Percentiles rank a stretch among this genome's conserved stretches.
phyloP scores from a whole-genome alignment of 2,797 vertebrate genomes.

The Lepus oiostolus region DNA sequence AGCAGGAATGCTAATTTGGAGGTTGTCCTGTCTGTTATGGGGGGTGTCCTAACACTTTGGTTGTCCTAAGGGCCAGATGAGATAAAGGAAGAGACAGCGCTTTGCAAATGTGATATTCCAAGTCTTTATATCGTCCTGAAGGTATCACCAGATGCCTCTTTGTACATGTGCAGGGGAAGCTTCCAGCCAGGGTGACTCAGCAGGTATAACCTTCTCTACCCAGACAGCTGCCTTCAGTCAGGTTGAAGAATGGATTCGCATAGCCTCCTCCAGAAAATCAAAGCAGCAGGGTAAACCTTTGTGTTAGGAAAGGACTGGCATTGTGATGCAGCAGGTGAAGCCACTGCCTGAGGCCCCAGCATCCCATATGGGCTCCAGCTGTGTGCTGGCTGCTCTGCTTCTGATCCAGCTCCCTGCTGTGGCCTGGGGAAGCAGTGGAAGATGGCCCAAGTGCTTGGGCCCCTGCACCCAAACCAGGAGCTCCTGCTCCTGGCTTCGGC shows the following conservation, averaged over 20 bases:
- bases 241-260: background rate
- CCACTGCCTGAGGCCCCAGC: too few relatives aligned
- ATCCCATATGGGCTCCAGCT: too few relatives aligned
- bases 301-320: background rate
- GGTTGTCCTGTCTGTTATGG: background rate
- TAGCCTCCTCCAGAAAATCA: background rate
- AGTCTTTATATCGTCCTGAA: background rate
- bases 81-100: slow-evolving; percentile 44
- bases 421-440: too few relatives aligned
- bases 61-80: background rate
- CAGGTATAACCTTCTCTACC: background rate
- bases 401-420: too few relatives aligned
- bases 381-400: too few relatives aligned
- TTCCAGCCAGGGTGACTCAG: background rate
- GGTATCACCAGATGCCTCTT: background rate
- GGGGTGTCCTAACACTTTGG: too few relatives aligned
- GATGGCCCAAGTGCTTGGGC: too few relatives aligned
- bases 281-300: background rate
- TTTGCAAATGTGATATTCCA: slow-evolving; percentile 41
- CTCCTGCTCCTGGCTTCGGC: too few relatives aligned
- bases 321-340: too few relatives aligned
- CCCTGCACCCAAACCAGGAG: too few relatives aligned
- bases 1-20: background rate
- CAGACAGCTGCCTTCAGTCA: background rate
- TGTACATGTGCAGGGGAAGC: background rate